phyloP scores from a whole-genome alignment of 2,888 invertebrate species.

The Cheilosia vulpina region DNA sequence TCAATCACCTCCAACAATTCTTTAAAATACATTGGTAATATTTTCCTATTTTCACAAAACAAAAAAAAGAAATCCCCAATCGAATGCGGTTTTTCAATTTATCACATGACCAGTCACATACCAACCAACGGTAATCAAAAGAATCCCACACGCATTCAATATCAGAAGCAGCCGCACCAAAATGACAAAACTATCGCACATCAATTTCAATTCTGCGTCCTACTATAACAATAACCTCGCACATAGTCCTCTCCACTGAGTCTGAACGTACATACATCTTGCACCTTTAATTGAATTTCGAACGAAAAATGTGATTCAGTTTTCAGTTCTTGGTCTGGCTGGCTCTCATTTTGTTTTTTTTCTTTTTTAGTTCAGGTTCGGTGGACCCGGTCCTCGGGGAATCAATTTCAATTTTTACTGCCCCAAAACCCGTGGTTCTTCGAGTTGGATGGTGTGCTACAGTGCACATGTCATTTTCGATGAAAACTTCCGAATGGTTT shows the following conservation, averaged over 20 bases:
- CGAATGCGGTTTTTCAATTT: slow-evolving; percentile 69
- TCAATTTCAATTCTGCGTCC: slow-evolving; percentile 45
- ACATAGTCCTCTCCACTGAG: not conserved
- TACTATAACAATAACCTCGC: slow-evolving; percentile 12
- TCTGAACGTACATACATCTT: slow-evolving; percentile 16
- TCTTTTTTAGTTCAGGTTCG: slow-evolving; percentile 4
- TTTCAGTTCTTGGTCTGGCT: slow-evolving; percentile 35
- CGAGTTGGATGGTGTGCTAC: slow-evolving; percentile 14
- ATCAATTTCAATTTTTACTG: slow-evolving; percentile 56
- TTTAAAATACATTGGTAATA: slow-evolving; percentile 1
- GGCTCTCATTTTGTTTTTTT: slow-evolving; percentile 9
- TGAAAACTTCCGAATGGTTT: slow-evolving; percentile 23
- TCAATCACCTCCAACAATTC: too few relatives aligned
- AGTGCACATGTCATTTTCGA: slow-evolving; percentile 36
- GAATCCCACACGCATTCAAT: slow-evolving; percentile 63
- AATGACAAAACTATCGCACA: slow-evolving; percentile 45
- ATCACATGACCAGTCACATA: slow-evolving; percentile 72
- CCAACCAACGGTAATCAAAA: slow-evolving; percentile 69
- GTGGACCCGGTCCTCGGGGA: slow-evolving; percentile 19
- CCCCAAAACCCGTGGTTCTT: not conserved
- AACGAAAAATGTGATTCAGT: slow-evolving; percentile 63
- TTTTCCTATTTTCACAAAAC: slow-evolving; percentile 23
- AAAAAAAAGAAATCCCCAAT: slow-evolving; percentile 7
- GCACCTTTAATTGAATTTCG: slow-evolving; percentile 71
- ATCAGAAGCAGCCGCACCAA: slow-evolving; percentile 31